These are phyloP conservation scores for Acanthornis magna DNA, from an alignment of 2,797 vertebrate species.

Conservation along the genomic window DNA sequence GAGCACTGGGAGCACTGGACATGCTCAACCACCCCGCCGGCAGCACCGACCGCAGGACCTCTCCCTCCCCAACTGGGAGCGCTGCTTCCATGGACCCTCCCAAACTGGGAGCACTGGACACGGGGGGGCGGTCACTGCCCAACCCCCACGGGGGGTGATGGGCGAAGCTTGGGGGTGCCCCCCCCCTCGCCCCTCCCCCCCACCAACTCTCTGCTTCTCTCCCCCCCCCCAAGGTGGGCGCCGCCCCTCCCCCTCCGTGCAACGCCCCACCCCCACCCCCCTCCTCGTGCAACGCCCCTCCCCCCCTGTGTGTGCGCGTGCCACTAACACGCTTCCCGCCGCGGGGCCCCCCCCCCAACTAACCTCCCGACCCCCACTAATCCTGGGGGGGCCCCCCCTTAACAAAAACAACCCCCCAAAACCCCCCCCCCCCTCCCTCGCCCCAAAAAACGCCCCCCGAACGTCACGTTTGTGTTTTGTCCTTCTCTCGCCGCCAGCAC, in stretches of 20 bases:
- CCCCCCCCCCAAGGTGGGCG: background rate
- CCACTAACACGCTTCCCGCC: background rate
- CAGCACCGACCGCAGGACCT: background rate
- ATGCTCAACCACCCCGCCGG: background rate
- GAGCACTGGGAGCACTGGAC: conserved; percentile 53
- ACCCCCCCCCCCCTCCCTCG: background rate
- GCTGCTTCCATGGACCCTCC: background rate
- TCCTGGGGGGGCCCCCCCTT: too few species aligned
- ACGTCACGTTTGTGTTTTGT: background rate
- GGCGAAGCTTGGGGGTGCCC: background rate
- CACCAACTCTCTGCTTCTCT: background rate
- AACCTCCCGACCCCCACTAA: too few species aligned
- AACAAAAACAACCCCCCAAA: background rate
- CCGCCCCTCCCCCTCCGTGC: background rate
- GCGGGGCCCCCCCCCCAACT: background rate
- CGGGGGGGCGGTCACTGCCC: background rate
- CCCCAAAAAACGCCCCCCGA: background rate
- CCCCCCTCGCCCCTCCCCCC: too few species aligned
- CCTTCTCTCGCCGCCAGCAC: conserved; percentile 75
- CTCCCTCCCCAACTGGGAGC: background rate
- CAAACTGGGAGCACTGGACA: background rate
- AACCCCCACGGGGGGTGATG: background rate
- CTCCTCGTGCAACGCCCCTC: background rate
- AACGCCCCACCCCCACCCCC: background rate
- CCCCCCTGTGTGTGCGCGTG: background rate